Base-by-base conservation (phyloP, 2,797 vertebrate species). In the Cossypha heuglini region DNA sequence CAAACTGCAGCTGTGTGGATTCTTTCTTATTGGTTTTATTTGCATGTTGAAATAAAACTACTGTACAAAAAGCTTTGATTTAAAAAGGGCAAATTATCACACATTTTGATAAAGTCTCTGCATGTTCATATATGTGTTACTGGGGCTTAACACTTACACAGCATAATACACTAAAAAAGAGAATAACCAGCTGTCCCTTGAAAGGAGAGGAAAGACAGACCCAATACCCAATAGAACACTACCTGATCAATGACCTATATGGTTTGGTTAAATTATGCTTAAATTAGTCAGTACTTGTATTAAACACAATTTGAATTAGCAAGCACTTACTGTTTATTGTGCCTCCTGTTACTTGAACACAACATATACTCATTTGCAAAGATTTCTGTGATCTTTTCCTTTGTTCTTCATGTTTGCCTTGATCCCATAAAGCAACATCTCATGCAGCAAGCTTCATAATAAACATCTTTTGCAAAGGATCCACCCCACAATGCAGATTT, bases 221-320 rank as follows among this genome's bases (percentile, higher is more conserved):
- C 9, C 1, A 33, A 25, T 35, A 33, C 2, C 9, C 1, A n/a
- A 55, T 0, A 42, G 16, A 82, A 59, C 5, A 55, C 28, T 13
- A 64, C 8, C 19, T 66, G 11, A 57, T 16, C 40, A 61, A 10
- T 61, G 16, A 33, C 19, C 19, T 71, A 5, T 3, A 8, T 33
- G 2, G 3, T 57, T 71, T 57, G 6, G 6, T 16, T 63, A 58
- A 46, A 58, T 74, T 59, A 76, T 80, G 3, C 5, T 71, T 74
- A 51, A 77, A 71, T 67, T 48, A 63, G 25, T 16, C 12, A 78
- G 5, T 16, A 20, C 4, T 13, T 42, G 2, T 45, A 57, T 38
- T 79, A 73, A 84, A 66, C 3, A 42, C 6, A 52, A 67, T 57
- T 9, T 78, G 18, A 68, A 48, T 7, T 35, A 57, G 43, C 26